phyloP scores from a whole-genome alignment of 2,888 invertebrate genomes.

The Diloba caeruleocephala region DNA sequence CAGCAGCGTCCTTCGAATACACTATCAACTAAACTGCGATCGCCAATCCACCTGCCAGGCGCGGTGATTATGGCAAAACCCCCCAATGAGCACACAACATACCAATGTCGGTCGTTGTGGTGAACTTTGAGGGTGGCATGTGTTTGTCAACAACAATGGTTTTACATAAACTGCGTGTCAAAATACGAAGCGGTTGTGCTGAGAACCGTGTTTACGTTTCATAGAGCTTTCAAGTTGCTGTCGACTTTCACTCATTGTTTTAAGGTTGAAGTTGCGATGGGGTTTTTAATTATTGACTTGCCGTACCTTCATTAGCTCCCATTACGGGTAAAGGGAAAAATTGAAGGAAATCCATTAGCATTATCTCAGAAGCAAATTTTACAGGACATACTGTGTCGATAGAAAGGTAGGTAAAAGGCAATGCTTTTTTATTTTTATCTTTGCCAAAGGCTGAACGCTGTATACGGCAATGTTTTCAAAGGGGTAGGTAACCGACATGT shows the following conservation, averaged over 20 bases:
- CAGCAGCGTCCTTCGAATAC: too few species aligned
- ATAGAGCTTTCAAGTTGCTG: neutral
- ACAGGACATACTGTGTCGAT: neutral
- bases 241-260: neutral
- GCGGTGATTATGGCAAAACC: too few species aligned
- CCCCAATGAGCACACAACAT: too few species aligned
- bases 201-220: conserved; percentile 19
- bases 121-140: too few species aligned
- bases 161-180: conserved; percentile 37
- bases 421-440: too few species aligned
- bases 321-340: conserved; percentile 43
- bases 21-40: too few species aligned
- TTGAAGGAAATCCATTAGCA: conserved; percentile 44
- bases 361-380: conserved; percentile 29
- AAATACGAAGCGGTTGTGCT: conserved; percentile 22
- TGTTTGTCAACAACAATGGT: conserved; percentile 24
- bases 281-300: conserved; percentile 25
- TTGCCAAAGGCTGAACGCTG: too few species aligned
- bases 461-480: too few species aligned
- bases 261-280: conserved; percentile 13
- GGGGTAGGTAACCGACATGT: too few species aligned
- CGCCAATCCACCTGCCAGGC: too few species aligned
- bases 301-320: conserved; percentile 43
- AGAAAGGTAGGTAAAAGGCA: conserved; percentile 1
- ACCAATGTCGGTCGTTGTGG: too few species aligned